Evolutionary conservation across 2,113 vertebrate genomes (phyloP).

Genomic region (Rhinopomastus cyanomelas): DNA sequence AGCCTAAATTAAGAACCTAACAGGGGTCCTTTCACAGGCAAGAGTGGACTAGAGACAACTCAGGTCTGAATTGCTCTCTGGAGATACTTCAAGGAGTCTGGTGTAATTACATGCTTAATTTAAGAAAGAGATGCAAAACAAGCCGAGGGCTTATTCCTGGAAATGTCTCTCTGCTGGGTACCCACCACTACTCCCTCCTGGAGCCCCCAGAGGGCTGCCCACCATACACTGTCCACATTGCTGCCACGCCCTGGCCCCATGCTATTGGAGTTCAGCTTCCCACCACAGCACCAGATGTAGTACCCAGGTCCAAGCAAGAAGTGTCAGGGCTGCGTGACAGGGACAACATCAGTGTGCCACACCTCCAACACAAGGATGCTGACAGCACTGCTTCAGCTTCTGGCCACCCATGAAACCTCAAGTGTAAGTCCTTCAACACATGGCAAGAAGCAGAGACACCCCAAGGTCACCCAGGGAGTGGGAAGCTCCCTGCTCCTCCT

Average conservation of each 20-base stretch:
- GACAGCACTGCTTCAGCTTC: neutral
- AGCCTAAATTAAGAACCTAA: neutral
- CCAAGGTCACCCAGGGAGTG: neutral
- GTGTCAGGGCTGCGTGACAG: neutral
- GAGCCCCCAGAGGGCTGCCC: neutral
- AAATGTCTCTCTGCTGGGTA: neutral
- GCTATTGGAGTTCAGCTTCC: neutral
- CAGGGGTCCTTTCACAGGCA: neutral
- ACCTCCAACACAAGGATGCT: accelerated
- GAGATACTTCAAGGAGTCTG: neutral
- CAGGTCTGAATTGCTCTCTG: neutral
- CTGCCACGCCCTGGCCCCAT: neutral
- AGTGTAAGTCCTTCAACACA: neutral
- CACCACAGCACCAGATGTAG: accelerated
- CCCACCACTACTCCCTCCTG: neutral
- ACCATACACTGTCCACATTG: neutral
- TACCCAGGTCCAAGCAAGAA: accelerated
- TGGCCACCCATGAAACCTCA: neutral
- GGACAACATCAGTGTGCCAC: neutral
- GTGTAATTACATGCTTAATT: neutral
- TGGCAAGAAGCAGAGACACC: neutral
- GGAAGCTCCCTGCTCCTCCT: neutral
- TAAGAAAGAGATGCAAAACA: neutral
- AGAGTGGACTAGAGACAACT: neutral
- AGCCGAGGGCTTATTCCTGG: neutral